Base-by-base conservation (phyloP, 2,797 vertebrate genomes). In the Clarias fuscus region DNA sequence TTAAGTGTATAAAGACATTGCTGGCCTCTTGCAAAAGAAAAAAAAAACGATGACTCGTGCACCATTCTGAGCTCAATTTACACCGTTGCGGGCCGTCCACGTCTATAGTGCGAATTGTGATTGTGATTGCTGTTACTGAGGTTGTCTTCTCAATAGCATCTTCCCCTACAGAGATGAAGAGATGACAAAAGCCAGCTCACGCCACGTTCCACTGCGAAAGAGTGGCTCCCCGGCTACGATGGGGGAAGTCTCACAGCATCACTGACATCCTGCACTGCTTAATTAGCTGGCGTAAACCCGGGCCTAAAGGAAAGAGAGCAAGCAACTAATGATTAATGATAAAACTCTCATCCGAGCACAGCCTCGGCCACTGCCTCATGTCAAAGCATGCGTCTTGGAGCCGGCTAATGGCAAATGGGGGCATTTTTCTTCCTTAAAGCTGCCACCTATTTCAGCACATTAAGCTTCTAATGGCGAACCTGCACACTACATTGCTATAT, bases 241-340 rank as follows among this genome's bases (percentile, higher is more conserved):
- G 91, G 91, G 61, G 90, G 85, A 87, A 91, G 88, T 91, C 92
- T 92, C 90, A 85, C 87, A 90, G 91, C 91, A 91, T 93, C 91
- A 91, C 90, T 93, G 93, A 94, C 92, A 94, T 91, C 91, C 92
- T 91, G 90, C 92, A 91, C 89, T 94, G 88, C 93, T 94, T 95
- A 95, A 96, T 95, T 95, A 95, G 93, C 92, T 90, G 89, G 91
- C 94, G 92, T 94, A 93, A 94, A 92, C 89, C 89, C 88, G 91
- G 91, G 92, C 90, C 91, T 84, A 89, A 90, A 93, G 90, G 92
- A 93, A 91, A 91, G 92, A 92, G 91, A 91, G 87, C 86, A 90
- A 93, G 91, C 90, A 91, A 89, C 89, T 93, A 93, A 95, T 95
- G 93, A 95, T 94, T 94, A 93, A 94, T 94, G 93, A 94, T 94